These are phyloP conservation scores for Encarsia formosa DNA, from an alignment of 2,888 invertebrate species.

Conservation along the genomic window DNA sequence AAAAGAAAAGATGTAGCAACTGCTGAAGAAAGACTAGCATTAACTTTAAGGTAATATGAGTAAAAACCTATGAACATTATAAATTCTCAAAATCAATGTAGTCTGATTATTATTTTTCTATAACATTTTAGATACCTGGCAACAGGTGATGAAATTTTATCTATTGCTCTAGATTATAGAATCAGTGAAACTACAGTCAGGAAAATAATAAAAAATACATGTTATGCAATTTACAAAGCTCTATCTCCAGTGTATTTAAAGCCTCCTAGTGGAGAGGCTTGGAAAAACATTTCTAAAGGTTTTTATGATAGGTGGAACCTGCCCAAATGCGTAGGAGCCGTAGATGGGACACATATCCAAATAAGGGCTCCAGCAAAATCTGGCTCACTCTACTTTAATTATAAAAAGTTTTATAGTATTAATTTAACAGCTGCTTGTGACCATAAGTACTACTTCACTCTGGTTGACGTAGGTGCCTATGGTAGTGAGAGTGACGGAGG, in stretches of 20 bases:
- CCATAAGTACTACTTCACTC: slow-evolving; percentile 21
- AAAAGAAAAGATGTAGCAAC: no score
- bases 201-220: slow-evolving; percentile 23
- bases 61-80: no score
- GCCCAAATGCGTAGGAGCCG: slow-evolving; percentile 28
- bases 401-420: slow-evolving; percentile 29
- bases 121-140: slow-evolving; percentile 21
- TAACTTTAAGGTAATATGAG: no score
- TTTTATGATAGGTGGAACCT: slow-evolving; percentile 26
- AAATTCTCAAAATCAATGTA: no score
- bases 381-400: slow-evolving; percentile 29
- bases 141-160: slow-evolving; percentile 13
- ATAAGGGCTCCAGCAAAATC: slow-evolving; percentile 26
- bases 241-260: slow-evolving; percentile 15
- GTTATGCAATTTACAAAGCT: slow-evolving; percentile 12
- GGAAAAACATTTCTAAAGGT: slow-evolving; percentile 17
- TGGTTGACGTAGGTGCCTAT: slow-evolving; percentile 24
- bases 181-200: slow-evolving; percentile 19
- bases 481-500: slow-evolving; percentile 28
- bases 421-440: slow-evolving; percentile 28
- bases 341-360: slow-evolving; percentile 24
- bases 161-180: slow-evolving; percentile 17
- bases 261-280: slow-evolving; percentile 16
- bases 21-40: no score
- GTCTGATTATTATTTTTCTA: no score